Evolutionary conservation across 1,140 invertebrate genomes (phyloP).

Genomic region (Danaus melanippus): DNA sequence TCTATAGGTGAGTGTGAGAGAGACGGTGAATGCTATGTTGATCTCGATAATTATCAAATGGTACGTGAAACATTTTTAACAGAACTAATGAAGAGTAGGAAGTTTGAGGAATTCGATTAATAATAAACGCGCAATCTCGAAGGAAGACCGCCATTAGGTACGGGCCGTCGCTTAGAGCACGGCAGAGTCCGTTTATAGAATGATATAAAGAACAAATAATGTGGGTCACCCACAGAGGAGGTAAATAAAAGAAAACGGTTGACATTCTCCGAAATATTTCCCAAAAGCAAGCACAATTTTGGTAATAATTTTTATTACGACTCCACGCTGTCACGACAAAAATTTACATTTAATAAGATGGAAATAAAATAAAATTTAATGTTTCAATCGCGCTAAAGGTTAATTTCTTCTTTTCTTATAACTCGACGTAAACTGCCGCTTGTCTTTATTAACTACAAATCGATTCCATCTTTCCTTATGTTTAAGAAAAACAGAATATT

Average conservation of each 20-base stretch:
- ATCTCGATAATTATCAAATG: constrained; percentile 11
- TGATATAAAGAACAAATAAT: no score
- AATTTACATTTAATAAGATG: no score
- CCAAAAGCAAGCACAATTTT: no score
- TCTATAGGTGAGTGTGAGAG: no score
- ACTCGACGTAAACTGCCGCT: background rate
- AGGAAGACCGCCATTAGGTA: no score
- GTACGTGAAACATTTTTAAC: constrained; percentile 16
- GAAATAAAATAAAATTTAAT: constrained; percentile 1
- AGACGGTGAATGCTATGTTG: background rate
- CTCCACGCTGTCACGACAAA: no score
- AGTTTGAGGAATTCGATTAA: constrained; percentile 1
- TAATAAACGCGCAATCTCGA: background rate
- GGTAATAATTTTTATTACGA: no score
- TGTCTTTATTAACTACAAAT: background rate
- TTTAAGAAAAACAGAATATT: background rate
- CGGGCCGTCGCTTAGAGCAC: no score
- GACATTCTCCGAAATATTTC: no score
- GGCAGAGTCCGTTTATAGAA: no score
- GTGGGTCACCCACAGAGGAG: no score
- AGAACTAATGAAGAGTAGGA: constrained; percentile 23
- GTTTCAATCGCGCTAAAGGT: constrained; percentile 10
- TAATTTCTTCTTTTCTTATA: constrained; percentile 8
- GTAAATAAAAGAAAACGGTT: no score
- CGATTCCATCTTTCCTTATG: background rate